Evolutionary conservation across 30 jellyfish, hydroid and myxozoan species (phyloP), one percentile per base, ranked within the genome.

Genomic region (Turritopsis rubra): DNA sequence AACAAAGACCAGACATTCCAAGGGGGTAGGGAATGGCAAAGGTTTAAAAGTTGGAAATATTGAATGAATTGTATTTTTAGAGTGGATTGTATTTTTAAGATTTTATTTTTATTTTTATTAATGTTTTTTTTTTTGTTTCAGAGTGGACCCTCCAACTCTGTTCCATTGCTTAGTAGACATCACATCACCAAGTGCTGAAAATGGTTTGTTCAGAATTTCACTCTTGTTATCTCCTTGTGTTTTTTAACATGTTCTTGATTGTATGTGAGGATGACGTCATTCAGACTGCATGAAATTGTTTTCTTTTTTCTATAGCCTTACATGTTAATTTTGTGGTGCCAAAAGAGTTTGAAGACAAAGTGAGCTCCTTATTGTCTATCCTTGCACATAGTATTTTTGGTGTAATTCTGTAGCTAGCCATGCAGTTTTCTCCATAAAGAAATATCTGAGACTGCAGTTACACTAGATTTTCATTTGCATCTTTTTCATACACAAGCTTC

Each of bases 271-370:
- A n/a, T n/a, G n/a, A n/a, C n/a, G n/a, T n/a, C n/a, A n/a, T n/a
- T n/a, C n/a, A n/a, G n/a, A n/a, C n/a, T 60, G 73, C 73, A 60
- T 21, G 21, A 68, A 17, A n/a, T 23, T 68, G 16, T 68, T 8
- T 68, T 68, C 30, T 68, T 9, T 7, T 68, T 68, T 68, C 77
- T n/a, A 0, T 60, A 68, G 77, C 77, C 9, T 68, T 68, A 68
- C 77, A 68, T n/a, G 77, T 68, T 23, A 68, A 23, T 28, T 26
- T 24, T 77, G 18, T 77, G 28, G 52, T 77, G 8, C 85, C 85
- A 13, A 21, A 77, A 77, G 71, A 77, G 30, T 77, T 77, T 77
- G 85, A 77, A 13, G 85, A 77, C 72, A 77, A 77, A 66, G 85
- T 77, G 29, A 17, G 52, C 18, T 17, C 1, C 31, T 72, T 22